Base-by-base conservation (phyloP, 2,888 invertebrate genomes). In the Heliconius sara region DNA sequence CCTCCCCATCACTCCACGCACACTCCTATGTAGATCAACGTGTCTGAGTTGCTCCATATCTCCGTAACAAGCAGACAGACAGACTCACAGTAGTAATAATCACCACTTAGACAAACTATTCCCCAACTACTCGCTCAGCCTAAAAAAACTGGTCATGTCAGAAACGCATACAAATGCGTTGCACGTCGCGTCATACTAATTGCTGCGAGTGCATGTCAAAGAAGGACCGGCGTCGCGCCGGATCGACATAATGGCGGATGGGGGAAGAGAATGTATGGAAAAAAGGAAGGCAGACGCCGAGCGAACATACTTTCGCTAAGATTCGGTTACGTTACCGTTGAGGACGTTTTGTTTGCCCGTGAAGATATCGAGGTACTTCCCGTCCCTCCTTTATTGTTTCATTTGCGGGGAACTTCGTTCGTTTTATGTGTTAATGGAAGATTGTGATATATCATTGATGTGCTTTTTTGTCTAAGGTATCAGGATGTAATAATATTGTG, bases 161-260 rank as follows among this genome's bases (percentile, higher is more conserved):
- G 82, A 81, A 78, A 84, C 83, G 83, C 84, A 84, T 84, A 84
- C 84, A 83, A 84, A 85, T 83, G 84, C 81, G 83, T 83, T 83
- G 84, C 83, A 83, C 86, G 89, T 85, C 88, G 90, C 92, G 91
- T 91, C 92, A 90, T 93, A 92, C 92, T 95, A 95, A 95, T 95
- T 95, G 95, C 94, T 89, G 86, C 88, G 92, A 94, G 94, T 94
- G 93, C 92, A 92, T 93, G 94, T 94, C 94, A 94, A 94, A 94
- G 93, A 91, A 91, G 87, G 89, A 94, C 94, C 95, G 95, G 94
- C 94, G 94, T 91, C 94, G 93, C 89, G 90, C 90, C 94, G 93
- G 93, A 93, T 93, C 90, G 90, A 92, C 92, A 93, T 93, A 94
- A 95, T 94, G 90, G 93, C 89, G 92, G 92, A 92, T 90, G 90